These are phyloP conservation scores for Bagarius yarrelli DNA, from an alignment of 2,113 vertebrate species.

Conservation along the genomic window DNA sequence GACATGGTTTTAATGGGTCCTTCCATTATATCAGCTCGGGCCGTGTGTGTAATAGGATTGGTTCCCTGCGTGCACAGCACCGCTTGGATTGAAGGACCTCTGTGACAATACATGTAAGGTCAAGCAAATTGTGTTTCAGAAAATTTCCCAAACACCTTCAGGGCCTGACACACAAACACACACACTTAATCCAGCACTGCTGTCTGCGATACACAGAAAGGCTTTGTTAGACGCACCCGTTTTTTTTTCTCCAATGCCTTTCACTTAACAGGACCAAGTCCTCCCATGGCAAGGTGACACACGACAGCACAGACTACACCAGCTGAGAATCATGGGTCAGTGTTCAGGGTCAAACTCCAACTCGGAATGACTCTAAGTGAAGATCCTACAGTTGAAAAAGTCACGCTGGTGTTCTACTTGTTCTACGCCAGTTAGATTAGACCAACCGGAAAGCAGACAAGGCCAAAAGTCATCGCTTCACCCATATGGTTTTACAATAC, in stretches of 20 bases:
- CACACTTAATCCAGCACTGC: slow-evolving; percentile 2
- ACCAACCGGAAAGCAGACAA: not conserved
- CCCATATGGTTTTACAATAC: not conserved
- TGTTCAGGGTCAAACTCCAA: slow-evolving; percentile 30
- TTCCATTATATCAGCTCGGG: slow-evolving; percentile 65
- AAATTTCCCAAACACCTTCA: slow-evolving; percentile 64
- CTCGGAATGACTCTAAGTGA: not conserved
- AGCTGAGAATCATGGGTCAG: slow-evolving; percentile 27
- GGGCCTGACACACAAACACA: slow-evolving; percentile 50
- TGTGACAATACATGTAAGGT: slow-evolving; percentile 53
- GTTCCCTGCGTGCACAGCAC: slow-evolving; percentile 61
- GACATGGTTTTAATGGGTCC: slow-evolving; percentile 69
- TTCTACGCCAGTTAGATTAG: not conserved
- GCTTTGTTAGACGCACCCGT: not conserved
- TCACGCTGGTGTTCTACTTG: not conserved
- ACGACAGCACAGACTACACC: slow-evolving; percentile 42
- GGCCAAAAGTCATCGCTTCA: not conserved
- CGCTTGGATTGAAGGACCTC: slow-evolving; percentile 56
- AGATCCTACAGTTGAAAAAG: not conserved
- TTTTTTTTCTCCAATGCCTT: slow-evolving; percentile 39
- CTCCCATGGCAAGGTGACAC: slow-evolving; percentile 34
- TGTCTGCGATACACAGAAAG: slow-evolving; percentile 15
- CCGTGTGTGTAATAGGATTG: slow-evolving; percentile 68
- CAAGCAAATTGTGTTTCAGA: slow-evolving; percentile 70
- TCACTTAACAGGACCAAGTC: slow-evolving; percentile 54